A percentile compares a stretch with the other conserved stretches of the same genome.
Evolutionary conservation across 2,797 vertebrate genomes (phyloP).

Genomic region (Gymnopithys bicolor): DNA sequence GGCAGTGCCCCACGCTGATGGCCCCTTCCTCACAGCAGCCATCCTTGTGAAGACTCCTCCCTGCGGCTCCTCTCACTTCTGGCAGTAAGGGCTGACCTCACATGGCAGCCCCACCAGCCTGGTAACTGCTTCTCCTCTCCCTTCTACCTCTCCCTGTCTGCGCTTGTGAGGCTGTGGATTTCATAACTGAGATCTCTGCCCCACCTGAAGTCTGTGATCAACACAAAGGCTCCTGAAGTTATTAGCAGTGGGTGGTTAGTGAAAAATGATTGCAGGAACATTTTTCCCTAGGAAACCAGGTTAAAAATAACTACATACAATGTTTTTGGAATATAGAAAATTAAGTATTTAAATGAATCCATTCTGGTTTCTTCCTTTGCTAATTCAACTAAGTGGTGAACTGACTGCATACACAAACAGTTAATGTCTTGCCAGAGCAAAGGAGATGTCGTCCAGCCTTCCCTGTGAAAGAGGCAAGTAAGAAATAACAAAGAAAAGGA

Average conservation of each 20-base stretch:
- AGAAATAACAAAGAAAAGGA: neutral
- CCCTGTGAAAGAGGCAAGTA: neutral
- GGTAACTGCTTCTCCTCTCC: neutral
- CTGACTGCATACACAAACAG: neutral
- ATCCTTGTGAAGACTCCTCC: neutral
- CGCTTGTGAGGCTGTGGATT: neutral
- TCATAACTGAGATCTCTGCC: neutral
- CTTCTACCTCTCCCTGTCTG: neutral
- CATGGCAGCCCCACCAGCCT: neutral
- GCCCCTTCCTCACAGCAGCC: neutral
- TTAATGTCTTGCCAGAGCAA: neutral
- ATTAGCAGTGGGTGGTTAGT: conserved; percentile 43
- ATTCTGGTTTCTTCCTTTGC: neutral
- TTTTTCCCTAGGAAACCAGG: conserved; percentile 29
- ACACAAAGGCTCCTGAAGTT: neutral
- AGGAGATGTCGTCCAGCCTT: neutral
- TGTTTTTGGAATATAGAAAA: neutral
- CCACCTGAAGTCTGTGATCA: neutral
- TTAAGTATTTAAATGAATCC: conserved; percentile 32
- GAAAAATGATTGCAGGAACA: conserved; percentile 36
- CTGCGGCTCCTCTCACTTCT: fast-evolving
- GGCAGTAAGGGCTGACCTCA: neutral
- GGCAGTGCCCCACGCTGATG: fast-evolving
- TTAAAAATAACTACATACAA: conserved; percentile 34
- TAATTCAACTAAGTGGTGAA: conserved; percentile 22